Percentiles rank a stretch among this genome's conserved stretches.
These are phyloP conservation scores for Passer domesticus DNA, from an alignment of 2,113 vertebrate species.

Conservation along the genomic window DNA sequence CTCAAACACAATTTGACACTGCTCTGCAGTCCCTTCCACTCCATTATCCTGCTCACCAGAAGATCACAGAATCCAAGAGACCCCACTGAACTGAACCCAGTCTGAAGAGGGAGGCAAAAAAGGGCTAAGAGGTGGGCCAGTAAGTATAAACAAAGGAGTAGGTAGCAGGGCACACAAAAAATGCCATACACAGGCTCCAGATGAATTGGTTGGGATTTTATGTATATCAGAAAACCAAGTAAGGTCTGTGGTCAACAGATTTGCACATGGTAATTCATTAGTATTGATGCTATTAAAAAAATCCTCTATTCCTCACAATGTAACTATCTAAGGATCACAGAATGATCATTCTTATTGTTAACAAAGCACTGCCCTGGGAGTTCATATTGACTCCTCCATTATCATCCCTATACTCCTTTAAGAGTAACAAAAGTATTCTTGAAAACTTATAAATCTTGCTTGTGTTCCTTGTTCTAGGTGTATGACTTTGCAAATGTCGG, in stretches of 20 bases:
- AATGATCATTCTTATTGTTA: neutral
- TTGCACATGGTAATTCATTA: neutral
- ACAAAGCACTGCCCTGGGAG: neutral
- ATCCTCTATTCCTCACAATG: neutral
- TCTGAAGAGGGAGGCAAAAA: neutral
- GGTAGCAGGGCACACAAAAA: neutral
- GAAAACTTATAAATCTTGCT: neutral
- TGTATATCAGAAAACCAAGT: neutral
- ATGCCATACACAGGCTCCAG: neutral
- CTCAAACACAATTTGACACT: neutral
- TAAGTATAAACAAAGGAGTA: neutral
- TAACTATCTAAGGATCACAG: neutral
- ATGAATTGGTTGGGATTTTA: neutral
- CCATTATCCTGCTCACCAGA: neutral
- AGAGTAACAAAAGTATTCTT: neutral
- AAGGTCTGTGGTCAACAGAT: neutral
- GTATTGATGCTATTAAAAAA: neutral
- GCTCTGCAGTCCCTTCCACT: neutral
- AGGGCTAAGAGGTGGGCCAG: neutral
- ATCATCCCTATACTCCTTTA: neutral
- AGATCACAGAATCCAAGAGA: neutral
- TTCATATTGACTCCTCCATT: neutral
- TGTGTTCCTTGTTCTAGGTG: neutral
- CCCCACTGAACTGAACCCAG: rapidly evolving
- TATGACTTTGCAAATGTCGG: neutral